Evolutionary conservation across 2,888 invertebrate species (phyloP).

Genomic region (Galerucella calmariensis): DNA sequence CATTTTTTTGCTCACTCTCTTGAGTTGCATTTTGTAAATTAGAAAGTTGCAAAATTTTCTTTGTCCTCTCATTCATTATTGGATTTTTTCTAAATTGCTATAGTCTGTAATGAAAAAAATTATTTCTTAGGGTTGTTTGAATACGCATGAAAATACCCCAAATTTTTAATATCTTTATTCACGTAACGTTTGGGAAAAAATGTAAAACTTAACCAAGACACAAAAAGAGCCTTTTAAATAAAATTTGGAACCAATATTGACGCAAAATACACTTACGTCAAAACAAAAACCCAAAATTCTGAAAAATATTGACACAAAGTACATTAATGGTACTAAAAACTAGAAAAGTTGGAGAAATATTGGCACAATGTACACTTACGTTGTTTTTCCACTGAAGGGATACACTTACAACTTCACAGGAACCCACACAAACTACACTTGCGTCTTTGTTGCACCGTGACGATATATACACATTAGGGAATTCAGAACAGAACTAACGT

Average conservation of each 20-base stretch:
- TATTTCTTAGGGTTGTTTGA: not conserved
- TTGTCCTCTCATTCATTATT: conserved; percentile 2
- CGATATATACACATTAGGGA: not conserved
- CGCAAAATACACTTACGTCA: conserved; percentile 12
- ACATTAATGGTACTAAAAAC: conserved; percentile 7
- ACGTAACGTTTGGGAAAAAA: conserved; percentile 4
- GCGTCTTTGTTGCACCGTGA: conserved; percentile 4
- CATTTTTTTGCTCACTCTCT: conserved; percentile 1
- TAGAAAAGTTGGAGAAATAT: conserved; percentile 13
- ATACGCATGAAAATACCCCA: not conserved
- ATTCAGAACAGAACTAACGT: conserved; percentile 6
- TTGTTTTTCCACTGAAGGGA: conserved; percentile 8
- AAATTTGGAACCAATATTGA: conserved; percentile 10
- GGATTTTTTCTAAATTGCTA: not conserved
- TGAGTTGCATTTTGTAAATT: not conserved
- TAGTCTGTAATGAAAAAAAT: not conserved
- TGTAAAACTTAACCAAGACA: not conserved
- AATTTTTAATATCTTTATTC: not conserved
- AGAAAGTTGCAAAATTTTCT: not conserved
- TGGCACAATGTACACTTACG: conserved; percentile 23
- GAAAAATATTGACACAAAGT: conserved; percentile 8
- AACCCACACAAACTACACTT: conserved; percentile 17
- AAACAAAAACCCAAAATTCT: conserved; percentile 4
- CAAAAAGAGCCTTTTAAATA: not conserved
- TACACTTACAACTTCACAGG: conserved; percentile 12